These are phyloP conservation scores for Pseudopleuronectes americanus DNA, from an alignment of 2,797 vertebrate species.

Conservation along the genomic window DNA sequence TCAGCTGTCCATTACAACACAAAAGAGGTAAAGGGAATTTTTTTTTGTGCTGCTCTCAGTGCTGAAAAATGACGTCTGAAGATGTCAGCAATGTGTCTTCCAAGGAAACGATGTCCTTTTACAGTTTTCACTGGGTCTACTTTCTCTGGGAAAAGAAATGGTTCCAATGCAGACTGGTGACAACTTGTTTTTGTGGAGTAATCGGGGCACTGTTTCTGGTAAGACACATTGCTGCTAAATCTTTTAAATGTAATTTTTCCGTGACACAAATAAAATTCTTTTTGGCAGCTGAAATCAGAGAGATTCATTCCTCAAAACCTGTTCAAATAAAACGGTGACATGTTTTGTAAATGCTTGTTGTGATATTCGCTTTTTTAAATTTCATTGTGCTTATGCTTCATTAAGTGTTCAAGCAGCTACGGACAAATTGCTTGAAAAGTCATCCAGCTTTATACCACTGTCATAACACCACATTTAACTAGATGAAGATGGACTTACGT, in stretches of 20 bases:
- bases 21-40: not conserved
- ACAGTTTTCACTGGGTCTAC: not conserved
- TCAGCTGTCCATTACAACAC: not conserved
- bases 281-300: not conserved
- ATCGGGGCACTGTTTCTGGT: not conserved
- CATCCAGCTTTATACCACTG: too few species aligned
- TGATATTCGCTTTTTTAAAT: not conserved
- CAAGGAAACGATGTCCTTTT: not conserved
- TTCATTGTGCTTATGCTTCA: not conserved
- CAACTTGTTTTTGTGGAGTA: constrained; percentile 9
- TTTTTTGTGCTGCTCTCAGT: not conserved
- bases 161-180: not conserved
- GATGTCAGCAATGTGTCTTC: not conserved
- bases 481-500: too few species aligned
- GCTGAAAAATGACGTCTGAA: not conserved
- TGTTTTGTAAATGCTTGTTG: not conserved
- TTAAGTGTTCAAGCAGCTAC: not conserved
- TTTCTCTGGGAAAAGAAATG: not conserved
- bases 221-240: constrained; percentile 1
- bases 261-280: not conserved
- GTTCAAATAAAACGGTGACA: not conserved
- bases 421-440: not conserved
- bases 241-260: not conserved
- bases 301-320: not conserved
- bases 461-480: too few species aligned